Base-by-base conservation (phyloP, 1,140 invertebrate genomes). In the Drosophila gunungcola region DNA sequence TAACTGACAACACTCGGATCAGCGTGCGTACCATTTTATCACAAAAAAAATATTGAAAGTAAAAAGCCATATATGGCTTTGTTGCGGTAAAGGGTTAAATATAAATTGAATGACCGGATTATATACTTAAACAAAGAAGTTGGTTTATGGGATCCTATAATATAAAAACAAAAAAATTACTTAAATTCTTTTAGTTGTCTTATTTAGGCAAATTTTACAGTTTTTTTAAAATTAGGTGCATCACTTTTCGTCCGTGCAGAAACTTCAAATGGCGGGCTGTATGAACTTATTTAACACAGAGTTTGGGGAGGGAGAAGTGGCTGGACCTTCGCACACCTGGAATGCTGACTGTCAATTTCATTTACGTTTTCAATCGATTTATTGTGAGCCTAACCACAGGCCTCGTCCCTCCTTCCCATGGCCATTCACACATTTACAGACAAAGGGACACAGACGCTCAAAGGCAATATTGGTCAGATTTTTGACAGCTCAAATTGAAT, bases 401-500 rank as follows among this genome's bases (percentile, higher is more conserved):
- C 62, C 69, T 69, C 57, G 58, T 73, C 68, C 51, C 53, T 29
- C 49, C 32, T 13, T 13, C 53, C 48, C 29, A 42, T 39, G 21
- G 52, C 45, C 57, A 45, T 36, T 60, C 70, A 65, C 57, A 72
- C 69, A 58, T 25, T 27, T 39, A 57, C 43, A 65, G 46, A 67
- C 34, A 51, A 4, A 43, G 13, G 25, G 34, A 42, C 55, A 65
- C 52, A 38, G 68, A 57, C 67, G 70, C 77, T 76, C 73, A 76
- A 67, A 84, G 80, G 80, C 85, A 89, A 88, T 88, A 88, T 88
- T 88, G 84, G 84, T 88, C 82, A 89, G 84, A 88, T 89, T 88
- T 88, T 88, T 88, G 84, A 88, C 84, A 88, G 84, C 84, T 80
- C 80, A 84, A 88, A 88, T 88, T 88, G 68, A 88, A 88, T 88